phyloP scores from a whole-genome alignment of 1,140 invertebrate genomes.

The Ctenoplectra terminalis region DNA sequence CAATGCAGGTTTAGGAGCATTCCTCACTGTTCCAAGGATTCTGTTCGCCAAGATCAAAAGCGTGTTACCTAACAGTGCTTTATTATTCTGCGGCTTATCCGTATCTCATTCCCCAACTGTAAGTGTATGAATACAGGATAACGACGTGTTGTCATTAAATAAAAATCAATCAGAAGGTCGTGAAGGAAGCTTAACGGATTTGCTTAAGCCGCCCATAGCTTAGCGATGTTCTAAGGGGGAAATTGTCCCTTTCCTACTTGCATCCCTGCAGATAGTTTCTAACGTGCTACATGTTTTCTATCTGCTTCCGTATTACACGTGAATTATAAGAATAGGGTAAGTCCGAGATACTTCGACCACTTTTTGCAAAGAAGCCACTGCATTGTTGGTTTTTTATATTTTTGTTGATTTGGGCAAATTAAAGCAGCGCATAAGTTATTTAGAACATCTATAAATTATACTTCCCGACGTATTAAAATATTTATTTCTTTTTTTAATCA shows the following conservation, averaged over 20 bases:
- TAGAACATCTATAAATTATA: no score
- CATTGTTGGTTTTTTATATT: no score
- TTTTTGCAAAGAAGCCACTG: no score
- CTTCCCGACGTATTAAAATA: no score
- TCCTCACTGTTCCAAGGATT: background rate
- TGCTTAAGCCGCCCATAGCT: conserved; percentile 79
- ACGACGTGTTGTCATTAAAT: conserved; percentile 83
- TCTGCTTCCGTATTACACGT: conserved; percentile 25
- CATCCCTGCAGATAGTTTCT: conserved; percentile 44
- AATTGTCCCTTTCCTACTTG: conserved; percentile 46
- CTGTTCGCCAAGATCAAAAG: conserved; percentile 69
- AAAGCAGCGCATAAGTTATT: no score
- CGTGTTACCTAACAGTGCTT: conserved; percentile 60
- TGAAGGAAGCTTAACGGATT: conserved; percentile 83
- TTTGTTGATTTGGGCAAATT: no score
- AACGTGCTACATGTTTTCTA: conserved; percentile 37
- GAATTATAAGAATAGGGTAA: no score
- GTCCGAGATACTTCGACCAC: background rate
- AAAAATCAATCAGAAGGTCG: conserved; percentile 83
- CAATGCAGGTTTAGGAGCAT: background rate
- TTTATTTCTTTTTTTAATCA: no score
- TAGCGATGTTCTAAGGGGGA: conserved; percentile 66
- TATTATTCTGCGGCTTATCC: conserved; percentile 79
- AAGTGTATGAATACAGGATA: conserved; percentile 79
- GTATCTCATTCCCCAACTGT: conserved; percentile 67